phyloP scores from a whole-genome alignment of 2,113 vertebrate genomes.

The Elaphurus davidianus region DNA sequence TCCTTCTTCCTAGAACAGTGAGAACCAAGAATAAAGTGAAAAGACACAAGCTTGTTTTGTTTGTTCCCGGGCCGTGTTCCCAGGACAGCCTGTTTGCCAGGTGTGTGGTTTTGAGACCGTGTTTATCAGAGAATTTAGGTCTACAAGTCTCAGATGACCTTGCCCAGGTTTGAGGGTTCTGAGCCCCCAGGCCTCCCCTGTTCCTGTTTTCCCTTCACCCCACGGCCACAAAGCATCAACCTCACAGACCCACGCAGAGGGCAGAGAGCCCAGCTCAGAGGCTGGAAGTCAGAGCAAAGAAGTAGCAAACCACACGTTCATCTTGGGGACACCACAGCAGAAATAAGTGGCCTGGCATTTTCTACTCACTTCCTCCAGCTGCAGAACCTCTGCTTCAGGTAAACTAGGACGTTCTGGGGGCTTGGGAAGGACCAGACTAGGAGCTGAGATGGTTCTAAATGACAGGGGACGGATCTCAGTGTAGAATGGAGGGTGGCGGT shows the following conservation, averaged over 20 bases:
- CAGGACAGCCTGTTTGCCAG: neutral
- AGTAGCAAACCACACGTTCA: neutral
- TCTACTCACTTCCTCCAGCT: neutral
- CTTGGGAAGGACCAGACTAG: neutral
- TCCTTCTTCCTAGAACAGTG: neutral
- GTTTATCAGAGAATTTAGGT: neutral
- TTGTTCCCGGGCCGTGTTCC: neutral
- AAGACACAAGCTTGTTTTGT: neutral
- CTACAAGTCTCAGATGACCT: neutral
- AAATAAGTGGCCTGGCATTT: neutral
- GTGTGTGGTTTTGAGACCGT: neutral
- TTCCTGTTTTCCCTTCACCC: neutral
- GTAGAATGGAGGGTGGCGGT: neutral
- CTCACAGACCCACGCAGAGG: neutral
- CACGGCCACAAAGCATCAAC: neutral
- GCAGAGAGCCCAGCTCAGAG: neutral
- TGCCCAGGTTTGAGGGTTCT: neutral
- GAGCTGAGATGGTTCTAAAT: neutral
- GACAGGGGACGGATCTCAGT: rapidly evolving
- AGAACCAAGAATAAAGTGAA: neutral
- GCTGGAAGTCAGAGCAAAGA: neutral
- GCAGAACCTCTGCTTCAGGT: neutral
- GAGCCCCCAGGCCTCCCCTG: neutral
- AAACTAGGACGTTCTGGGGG: neutral
- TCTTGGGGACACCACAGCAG: neutral